Evolutionary conservation across 2,797 vertebrate genomes (phyloP), one percentile per base, ranked within the genome.

Genomic region (Phoxinus dragarum): DNA sequence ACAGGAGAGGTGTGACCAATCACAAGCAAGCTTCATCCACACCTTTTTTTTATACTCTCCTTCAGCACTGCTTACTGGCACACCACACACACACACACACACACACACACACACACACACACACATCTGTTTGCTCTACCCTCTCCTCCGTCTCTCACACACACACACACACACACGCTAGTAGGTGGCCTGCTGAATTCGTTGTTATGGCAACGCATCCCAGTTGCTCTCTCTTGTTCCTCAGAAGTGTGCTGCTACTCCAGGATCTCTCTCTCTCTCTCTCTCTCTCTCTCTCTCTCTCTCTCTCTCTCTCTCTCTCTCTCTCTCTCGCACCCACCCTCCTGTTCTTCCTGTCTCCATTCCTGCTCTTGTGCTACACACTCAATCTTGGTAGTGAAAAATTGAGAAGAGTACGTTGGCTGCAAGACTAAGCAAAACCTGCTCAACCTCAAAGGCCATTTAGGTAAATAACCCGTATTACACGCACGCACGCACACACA

Each of bases 1-100:
- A 95, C 94, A 94, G 94, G 93, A 95, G 94, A 95, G 95, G 95
- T 95, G 95, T 96, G 94, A 96, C 95, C 94, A 96, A 95, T 95
- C 95, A 95, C 93, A 94, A 86, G 90, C 93, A 91, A 92, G 94
- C 93, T 91, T 91, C 86, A 91, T 92, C 92, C 91, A 93, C 94
- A 91, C 93, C 87, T 91, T 92, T 90, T 88, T 94, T 86, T 94
- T 91, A 94, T 91, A 94, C 94, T 94, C 93, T 94, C 93, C 94
- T 94, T 92, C 92, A 89, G 88, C 90, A 93, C 92, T 92, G 93
- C 93, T 93, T 93, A 94, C 92, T 93, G 94, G 94, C 94, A 11
- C 14, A 31, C 69, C 19, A 40, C 52, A 34, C 38, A n/a, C 3
- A 12, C 31, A 27, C 42, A 82, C 44, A 77, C 34, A 27, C n/a